These are phyloP conservation scores for Dipodomys merriami DNA, from an alignment of 2,113 vertebrate genomes.

Conservation along the genomic window DNA sequence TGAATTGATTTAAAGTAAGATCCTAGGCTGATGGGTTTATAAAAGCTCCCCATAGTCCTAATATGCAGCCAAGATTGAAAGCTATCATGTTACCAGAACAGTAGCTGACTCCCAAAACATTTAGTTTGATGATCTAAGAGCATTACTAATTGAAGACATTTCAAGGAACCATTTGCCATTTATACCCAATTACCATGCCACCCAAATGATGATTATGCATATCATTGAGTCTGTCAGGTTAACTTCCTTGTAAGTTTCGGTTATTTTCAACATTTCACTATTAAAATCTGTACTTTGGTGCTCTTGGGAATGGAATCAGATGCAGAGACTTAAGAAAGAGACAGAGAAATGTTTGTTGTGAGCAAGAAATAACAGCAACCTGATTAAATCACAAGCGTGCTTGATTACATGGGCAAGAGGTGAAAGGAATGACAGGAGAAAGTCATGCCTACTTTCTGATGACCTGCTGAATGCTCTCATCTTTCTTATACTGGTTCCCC, in stretches of 20 bases:
- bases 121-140: not conserved
- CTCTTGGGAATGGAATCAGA: slow-evolving; percentile 23
- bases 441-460: slow-evolving; percentile 47
- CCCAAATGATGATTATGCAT: not conserved
- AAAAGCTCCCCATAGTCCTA: not conserved
- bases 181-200: not conserved
- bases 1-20: not conserved
- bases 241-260: slow-evolving; percentile 12
- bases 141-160: not conserved
- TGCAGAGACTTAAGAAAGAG: slow-evolving; percentile 15
- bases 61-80: not conserved
- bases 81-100: not conserved
- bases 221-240: slow-evolving; percentile 40
- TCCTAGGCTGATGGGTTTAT: not conserved
- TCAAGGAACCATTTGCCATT: slow-evolving; percentile 15
- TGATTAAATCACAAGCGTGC: slow-evolving; percentile 44
- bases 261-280: slow-evolving; percentile 59
- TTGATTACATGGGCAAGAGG: slow-evolving; percentile 40
- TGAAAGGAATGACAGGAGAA: slow-evolving; percentile 4
- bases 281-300: slow-evolving; percentile 46
- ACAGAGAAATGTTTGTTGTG: slow-evolving; percentile 43
- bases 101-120: not conserved
- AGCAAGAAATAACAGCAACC: slow-evolving; percentile 34
- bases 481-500: not conserved
- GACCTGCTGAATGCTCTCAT: not conserved